Evolutionary conservation across 2,888 invertebrate species (phyloP).

Genomic region (Panopea generosa): DNA sequence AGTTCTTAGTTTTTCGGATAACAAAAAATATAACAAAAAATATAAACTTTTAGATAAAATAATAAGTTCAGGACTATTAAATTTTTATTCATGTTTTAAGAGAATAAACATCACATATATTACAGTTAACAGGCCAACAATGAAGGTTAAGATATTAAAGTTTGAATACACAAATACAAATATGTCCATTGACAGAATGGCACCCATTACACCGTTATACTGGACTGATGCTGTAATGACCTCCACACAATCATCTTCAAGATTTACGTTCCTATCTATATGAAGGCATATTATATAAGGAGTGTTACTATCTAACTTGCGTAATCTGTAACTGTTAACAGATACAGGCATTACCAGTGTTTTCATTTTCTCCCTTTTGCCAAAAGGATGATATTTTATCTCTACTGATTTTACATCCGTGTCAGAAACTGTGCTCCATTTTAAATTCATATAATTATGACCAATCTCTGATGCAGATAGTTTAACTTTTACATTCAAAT

Average conservation of each 20-base stretch:
- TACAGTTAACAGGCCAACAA: background rate
- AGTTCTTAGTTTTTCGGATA: too few relatives aligned
- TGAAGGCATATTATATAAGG: conserved; percentile 61
- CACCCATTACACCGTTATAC: background rate
- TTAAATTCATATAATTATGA: conserved; percentile 32
- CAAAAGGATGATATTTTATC: conserved; percentile 57
- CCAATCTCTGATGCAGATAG: conserved; percentile 43
- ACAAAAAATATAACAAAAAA: too few relatives aligned
- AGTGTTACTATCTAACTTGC: conserved; percentile 33
- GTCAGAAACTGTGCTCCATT: conserved; percentile 47
- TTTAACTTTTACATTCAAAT: conserved; percentile 31
- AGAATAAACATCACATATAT: conserved; percentile 6
- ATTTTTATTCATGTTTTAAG: background rate
- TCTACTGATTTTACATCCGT: conserved; percentile 15
- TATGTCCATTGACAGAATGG: background rate
- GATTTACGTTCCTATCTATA: background rate
- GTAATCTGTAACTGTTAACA: conserved; percentile 41
- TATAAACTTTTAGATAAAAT: too few relatives aligned
- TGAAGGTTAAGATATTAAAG: background rate
- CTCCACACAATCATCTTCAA: conserved; percentile 19
- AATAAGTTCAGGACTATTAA: too few relatives aligned
- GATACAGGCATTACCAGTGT: conserved; percentile 35
- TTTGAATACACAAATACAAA: background rate
- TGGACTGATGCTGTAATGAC: conserved; percentile 6
- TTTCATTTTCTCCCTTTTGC: conserved; percentile 41